A percentile compares a stretch with the other conserved stretches of the same genome.
These are phyloP conservation scores for Enhydra lutris DNA, from an alignment of 2,113 vertebrate species.

Conservation along the genomic window DNA sequence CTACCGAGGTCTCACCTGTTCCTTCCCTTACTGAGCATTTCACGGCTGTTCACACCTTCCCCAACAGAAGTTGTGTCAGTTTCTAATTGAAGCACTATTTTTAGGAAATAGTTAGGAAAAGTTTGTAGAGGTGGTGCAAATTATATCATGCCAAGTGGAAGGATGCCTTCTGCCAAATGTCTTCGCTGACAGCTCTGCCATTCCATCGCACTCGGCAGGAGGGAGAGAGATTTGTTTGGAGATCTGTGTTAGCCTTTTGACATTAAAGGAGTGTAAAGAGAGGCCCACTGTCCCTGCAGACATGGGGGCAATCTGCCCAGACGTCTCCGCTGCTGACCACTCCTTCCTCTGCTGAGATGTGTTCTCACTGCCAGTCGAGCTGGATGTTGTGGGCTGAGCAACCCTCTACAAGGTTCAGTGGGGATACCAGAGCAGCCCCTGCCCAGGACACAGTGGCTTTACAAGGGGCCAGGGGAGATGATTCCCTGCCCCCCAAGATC, in stretches of 20 bases:
- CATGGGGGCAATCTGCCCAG: not conserved
- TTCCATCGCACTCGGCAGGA: not conserved
- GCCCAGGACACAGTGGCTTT: not conserved
- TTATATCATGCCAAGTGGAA: conserved; percentile 67
- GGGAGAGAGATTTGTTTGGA: conserved; percentile 17
- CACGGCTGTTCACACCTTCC: conserved; percentile 76
- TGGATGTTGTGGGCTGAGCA: not conserved
- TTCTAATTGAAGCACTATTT: conserved; percentile 76
- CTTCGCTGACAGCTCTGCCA: conserved; percentile 71
- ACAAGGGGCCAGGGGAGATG: not conserved
- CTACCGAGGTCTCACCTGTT: conserved; percentile 80
- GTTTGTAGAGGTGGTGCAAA: conserved; percentile 76
- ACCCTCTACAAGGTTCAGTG: too few relatives aligned
- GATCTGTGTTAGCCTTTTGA: not conserved
- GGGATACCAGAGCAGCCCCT: not conserved
- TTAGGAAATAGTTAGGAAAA: conserved; percentile 71
- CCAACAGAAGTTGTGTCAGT: conserved; percentile 74
- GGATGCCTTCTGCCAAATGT: conserved; percentile 47
- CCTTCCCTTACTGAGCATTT: conserved; percentile 72
- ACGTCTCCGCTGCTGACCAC: not conserved
- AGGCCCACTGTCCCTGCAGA: not conserved
- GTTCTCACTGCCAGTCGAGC: not conserved
- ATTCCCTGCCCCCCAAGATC: not conserved
- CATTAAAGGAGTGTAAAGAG: not conserved
- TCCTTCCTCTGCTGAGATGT: not conserved